phyloP scores from a whole-genome alignment of 2,113 vertebrate genomes.

The Nothocercus julius region DNA sequence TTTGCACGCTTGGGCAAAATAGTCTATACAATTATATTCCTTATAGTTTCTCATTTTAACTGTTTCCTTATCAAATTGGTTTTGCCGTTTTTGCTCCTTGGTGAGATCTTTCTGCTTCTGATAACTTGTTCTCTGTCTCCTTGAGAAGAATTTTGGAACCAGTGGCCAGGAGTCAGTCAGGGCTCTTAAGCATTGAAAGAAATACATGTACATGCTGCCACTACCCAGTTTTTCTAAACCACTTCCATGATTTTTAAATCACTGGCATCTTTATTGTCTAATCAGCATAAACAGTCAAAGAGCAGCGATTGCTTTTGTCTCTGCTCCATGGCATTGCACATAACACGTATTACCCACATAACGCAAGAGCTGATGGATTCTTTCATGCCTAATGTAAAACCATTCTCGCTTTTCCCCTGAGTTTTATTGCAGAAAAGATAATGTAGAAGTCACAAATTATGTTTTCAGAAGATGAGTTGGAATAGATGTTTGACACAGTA shows the following conservation, averaged over 20 bases:
- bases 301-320: not conserved
- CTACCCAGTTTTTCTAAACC: fast-evolving
- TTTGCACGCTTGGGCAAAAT: not conserved
- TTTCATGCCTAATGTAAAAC: not conserved
- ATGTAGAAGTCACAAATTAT: not conserved
- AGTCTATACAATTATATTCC: not conserved
- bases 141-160: not conserved
- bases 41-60: not conserved
- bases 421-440: not conserved
- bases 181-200: not conserved
- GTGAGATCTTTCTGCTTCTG: not conserved
- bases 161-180: not conserved
- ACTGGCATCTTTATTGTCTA: not conserved
- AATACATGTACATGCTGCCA: not conserved
- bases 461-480: not conserved
- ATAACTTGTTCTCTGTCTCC: not conserved
- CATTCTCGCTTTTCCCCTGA: not conserved
- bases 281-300: not conserved
- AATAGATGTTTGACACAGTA: not conserved
- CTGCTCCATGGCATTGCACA: not conserved
- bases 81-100: not conserved
- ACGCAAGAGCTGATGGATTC: not conserved
- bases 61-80: not conserved
- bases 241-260: not conserved
- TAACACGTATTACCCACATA: too few relatives aligned